Conservation (phyloP, 2,797 vertebrate genomes). For the Scleropages formosus region DNA sequence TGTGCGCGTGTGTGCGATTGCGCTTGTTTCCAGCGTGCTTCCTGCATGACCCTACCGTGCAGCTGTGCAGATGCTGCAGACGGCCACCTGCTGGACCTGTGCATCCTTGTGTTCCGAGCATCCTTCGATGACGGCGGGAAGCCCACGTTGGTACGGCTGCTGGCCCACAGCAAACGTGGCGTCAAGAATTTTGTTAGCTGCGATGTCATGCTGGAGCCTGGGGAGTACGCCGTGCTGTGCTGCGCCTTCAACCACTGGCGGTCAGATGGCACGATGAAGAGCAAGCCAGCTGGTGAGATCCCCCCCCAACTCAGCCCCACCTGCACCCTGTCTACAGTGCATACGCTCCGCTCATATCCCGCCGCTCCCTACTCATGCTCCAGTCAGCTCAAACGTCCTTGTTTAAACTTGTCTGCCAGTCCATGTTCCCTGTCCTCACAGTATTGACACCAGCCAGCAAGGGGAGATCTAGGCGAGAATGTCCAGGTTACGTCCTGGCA, state of each 20-base stretch:
- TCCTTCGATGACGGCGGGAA: conserved; percentile 82
- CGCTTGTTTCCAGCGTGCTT: not conserved
- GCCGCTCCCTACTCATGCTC: too few relatives aligned
- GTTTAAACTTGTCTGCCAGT: not conserved
- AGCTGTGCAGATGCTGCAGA: conserved; percentile 84
- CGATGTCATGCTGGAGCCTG: conserved; percentile 94
- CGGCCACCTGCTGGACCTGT: conserved; percentile 92
- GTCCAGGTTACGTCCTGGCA: conserved; percentile 86
- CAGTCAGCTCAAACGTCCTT: too few relatives aligned
- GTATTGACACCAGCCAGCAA: conserved; percentile 81
- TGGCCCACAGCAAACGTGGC: conserved; percentile 92
- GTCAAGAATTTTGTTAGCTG: conserved; percentile 98
- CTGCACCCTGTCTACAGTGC: too few relatives aligned
- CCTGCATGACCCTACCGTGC: not conserved
- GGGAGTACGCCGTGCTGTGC: conserved; percentile 94
- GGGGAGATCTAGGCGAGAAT: conserved; percentile 64
- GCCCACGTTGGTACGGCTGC: conserved; percentile 83
- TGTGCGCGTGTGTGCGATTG: not conserved
- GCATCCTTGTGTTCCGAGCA: conserved; percentile 95
- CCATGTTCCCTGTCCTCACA: conserved; percentile 41
- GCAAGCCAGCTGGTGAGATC: conserved; percentile 61
- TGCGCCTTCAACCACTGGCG: conserved; percentile 98
- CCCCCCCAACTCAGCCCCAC: not conserved
- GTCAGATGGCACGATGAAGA: conserved; percentile 52
- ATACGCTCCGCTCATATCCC: too few relatives aligned